Conservation (phyloP, 2,888 invertebrate genomes). For the Hirtodrosophila histrioides region DNA sequence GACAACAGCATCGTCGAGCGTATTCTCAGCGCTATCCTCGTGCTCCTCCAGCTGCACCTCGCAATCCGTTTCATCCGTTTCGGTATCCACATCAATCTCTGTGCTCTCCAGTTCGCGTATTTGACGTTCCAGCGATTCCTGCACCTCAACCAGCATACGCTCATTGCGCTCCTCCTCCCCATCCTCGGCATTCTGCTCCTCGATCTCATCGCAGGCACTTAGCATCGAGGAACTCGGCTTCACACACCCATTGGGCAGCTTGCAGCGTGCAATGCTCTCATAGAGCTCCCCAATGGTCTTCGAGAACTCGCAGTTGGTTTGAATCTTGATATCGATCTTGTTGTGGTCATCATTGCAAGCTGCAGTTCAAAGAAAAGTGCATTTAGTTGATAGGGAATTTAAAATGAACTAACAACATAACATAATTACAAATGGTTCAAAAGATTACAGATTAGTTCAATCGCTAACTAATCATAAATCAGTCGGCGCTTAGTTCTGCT, state of each 20-base stretch:
- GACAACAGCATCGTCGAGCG: slow-evolving; percentile 75
- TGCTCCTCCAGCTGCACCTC: slow-evolving; percentile 82
- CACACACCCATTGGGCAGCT: slow-evolving; percentile 58
- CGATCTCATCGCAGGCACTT: slow-evolving; percentile 86
- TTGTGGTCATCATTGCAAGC: slow-evolving; percentile 72
- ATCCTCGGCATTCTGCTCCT: slow-evolving; percentile 84
- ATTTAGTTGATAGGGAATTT: too few relatives aligned
- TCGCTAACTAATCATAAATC: too few relatives aligned
- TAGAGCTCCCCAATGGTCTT: slow-evolving; percentile 84
- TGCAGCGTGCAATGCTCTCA: slow-evolving; percentile 77
- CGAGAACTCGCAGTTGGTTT: slow-evolving; percentile 84
- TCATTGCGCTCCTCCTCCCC: slow-evolving; percentile 88
- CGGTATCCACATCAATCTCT: slow-evolving; percentile 91
- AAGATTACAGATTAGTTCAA: too few relatives aligned
- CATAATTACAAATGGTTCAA: too few relatives aligned
- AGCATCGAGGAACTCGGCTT: slow-evolving; percentile 53
- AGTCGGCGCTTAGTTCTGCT: too few relatives aligned
- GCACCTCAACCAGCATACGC: slow-evolving; percentile 90
- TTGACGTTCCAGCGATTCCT: slow-evolving; percentile 90
- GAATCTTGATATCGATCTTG: slow-evolving; percentile 84
- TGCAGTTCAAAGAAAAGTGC: slow-evolving; percentile 3
- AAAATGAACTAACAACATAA: too few relatives aligned
- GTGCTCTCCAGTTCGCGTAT: slow-evolving; percentile 90
- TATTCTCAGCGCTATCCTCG: slow-evolving; percentile 59
- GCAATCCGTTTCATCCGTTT: slow-evolving; percentile 90